These are phyloP conservation scores for Tenualosa ilisha DNA, from an alignment of 2,797 vertebrate species.

Conservation along the genomic window DNA sequence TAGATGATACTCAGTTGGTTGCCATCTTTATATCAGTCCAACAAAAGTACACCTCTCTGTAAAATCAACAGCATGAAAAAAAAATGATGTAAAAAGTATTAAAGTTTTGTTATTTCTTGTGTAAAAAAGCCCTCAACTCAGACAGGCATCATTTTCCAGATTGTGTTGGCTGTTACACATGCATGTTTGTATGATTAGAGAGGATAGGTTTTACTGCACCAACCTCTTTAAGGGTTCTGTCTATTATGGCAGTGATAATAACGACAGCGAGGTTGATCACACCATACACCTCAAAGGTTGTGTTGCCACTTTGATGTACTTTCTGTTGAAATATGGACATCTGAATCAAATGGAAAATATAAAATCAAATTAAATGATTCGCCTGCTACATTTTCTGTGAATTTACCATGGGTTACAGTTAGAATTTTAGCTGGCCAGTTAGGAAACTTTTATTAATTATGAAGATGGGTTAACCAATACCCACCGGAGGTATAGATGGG, in stretches of 20 bases:
- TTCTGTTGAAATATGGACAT: neutral
- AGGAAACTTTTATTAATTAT: neutral
- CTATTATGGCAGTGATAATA: neutral
- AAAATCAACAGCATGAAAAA: neutral
- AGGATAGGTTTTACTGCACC: neutral
- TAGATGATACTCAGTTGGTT: too few relatives aligned
- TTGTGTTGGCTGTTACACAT: neutral
- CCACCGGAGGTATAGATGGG: neutral
- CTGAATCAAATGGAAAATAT: neutral
- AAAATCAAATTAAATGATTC: neutral
- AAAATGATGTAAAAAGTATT: neutral
- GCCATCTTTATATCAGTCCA: neutral
- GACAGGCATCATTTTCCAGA: neutral
- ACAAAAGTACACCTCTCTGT: neutral
- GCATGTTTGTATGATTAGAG: neutral
- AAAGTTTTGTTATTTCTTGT: too few relatives aligned
- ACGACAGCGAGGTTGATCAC: neutral
- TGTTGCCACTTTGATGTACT: neutral
- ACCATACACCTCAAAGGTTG: neutral
- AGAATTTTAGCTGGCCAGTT: neutral
- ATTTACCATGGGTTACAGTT: neutral
- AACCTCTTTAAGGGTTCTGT: neutral
- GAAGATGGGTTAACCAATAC: neutral
- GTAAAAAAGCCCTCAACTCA: neutral
- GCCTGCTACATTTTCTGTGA: too few relatives aligned